Percentiles rank a stretch among this genome's conserved stretches.
These are phyloP conservation scores for Proteles cristata DNA, from an alignment of 2,113 vertebrate genomes.

Conservation along the genomic window DNA sequence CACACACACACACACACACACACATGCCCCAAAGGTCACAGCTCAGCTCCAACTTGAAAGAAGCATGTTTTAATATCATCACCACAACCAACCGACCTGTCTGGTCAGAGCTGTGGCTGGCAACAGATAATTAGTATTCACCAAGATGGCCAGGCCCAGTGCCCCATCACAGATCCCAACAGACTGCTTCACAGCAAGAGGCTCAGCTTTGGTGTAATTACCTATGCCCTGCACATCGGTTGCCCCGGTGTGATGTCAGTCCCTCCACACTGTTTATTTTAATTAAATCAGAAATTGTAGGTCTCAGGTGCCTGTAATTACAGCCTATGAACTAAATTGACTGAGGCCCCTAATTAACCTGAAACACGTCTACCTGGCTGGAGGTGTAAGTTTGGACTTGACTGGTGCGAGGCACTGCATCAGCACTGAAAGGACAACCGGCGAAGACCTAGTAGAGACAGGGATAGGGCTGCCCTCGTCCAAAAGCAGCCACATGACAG, in stretches of 20 bases:
- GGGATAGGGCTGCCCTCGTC: conserved; percentile 62
- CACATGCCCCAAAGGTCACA: conserved; percentile 48
- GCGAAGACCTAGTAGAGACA: conserved; percentile 74
- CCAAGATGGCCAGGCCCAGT: conserved; percentile 72
- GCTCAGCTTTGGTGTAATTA: conserved; percentile 87
- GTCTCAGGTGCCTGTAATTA: conserved; percentile 90
- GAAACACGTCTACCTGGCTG: conserved; percentile 88
- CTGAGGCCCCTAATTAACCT: conserved; percentile 91
- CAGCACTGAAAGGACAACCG: conserved; percentile 80
- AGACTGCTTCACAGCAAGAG: conserved; percentile 80
- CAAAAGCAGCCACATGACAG: neutral
- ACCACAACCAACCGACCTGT: conserved; percentile 66
- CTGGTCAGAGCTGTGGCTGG: conserved; percentile 72
- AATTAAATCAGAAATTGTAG: conserved; percentile 92
- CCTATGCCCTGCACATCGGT: conserved; percentile 86
- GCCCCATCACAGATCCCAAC: conserved; percentile 74
- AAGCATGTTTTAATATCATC: conserved; percentile 41
- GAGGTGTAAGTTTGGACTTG: conserved; percentile 88
- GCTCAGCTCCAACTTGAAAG: conserved; percentile 57
- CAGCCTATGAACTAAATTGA: conserved; percentile 88
- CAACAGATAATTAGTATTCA: conserved; percentile 82
- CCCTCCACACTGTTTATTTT: conserved; percentile 90
- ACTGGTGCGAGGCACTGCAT: conserved; percentile 83
- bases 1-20: neutral
- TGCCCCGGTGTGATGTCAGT: conserved; percentile 89